These are phyloP conservation scores for Pachypsylla venusta DNA, from an alignment of 1,140 invertebrate species.

Conservation along the genomic window DNA sequence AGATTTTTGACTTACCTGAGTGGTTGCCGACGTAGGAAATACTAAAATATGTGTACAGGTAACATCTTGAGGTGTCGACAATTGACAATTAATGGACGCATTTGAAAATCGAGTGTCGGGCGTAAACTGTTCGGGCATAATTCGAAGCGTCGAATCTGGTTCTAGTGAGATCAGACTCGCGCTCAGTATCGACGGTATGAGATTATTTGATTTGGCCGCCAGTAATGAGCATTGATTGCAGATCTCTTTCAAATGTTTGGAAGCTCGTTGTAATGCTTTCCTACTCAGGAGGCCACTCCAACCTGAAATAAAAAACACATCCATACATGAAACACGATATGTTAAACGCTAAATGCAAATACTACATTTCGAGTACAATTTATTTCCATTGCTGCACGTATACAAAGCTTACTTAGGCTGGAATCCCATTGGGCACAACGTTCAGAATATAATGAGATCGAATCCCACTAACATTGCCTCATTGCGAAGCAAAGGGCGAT, in stretches of 20 bases:
- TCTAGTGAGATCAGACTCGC: conserved; percentile 95
- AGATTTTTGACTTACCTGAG: conserved; percentile 75
- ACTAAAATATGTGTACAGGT: conserved; percentile 96
- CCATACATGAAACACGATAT: no score
- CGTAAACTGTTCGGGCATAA: conserved; percentile 90
- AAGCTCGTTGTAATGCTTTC: conserved; percentile 75
- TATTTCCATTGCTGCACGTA: no score
- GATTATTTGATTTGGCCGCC: conserved; percentile 44
- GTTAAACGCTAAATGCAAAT: no score
- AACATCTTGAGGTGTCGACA: conserved; percentile 84
- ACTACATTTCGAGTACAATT: no score
- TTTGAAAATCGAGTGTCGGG: conserved; percentile 82
- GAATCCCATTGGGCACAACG: no score
- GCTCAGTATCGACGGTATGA: conserved; percentile 79
- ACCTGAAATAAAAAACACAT: conserved; percentile 33
- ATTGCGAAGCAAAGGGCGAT: no score
- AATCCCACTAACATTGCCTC: no score
- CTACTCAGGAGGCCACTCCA: conserved; percentile 88
- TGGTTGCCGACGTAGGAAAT: conserved; percentile 94
- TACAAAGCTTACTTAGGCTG: no score
- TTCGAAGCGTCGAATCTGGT: conserved; percentile 77
- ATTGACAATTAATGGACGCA: conserved; percentile 62
- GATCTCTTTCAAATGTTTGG: conserved; percentile 74
- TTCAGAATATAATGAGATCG: no score
- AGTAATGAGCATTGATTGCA: conserved; percentile 75